Base-by-base conservation (phyloP, 2,113 vertebrate species). In the Penelope pileata region DNA sequence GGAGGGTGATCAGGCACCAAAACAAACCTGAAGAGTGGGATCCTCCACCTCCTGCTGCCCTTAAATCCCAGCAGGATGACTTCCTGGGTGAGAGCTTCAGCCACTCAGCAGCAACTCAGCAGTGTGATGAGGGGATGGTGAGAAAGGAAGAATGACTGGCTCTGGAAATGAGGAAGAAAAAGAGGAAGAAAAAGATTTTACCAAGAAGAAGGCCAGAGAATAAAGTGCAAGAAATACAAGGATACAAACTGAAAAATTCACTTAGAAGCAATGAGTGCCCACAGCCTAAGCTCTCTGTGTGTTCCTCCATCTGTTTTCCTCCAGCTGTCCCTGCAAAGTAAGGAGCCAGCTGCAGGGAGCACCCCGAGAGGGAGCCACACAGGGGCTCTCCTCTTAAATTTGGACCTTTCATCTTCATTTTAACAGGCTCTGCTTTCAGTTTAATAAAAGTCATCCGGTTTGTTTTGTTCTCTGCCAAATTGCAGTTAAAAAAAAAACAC, bases 231-330 rank as follows among this genome's bases (percentile, higher is more conserved):
- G n/a, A 47, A 38, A 58, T 26, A 6, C 12, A 36, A 54, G 54
- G 40, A 18, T 23, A 67, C 1, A 2, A 68, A 68, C 40, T 38
- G 51, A 45, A 80, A 7, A 66, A 26, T 5, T 58, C n/a, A 32
- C 42, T n/a, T n/a, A n/a, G n/a, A n/a, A 17, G 21, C 3, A 0
- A 6, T 3, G 26, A 38, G 27, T 12, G 16, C 40, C 13, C 15
- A 4, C 0, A 14, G 7, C 2, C 29, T 6, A 18, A 26, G 42
- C 26, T 16, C 21, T 34, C 47, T 1, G 0, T 7, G 3, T 26
- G 24, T 16, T 30, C 72, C 80, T 21, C 1, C 7, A 9, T 6
- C 34, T 12, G 10, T 10, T 34, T 42, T 48, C 42, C 27, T n/a
- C 5, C 43, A 45, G 22, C 23, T 51, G 43, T 51, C 48, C 47